Evolutionary conservation across 2,113 vertebrate species (phyloP), one percentile per base, ranked within the genome.

Genomic region (Solea senegalensis): DNA sequence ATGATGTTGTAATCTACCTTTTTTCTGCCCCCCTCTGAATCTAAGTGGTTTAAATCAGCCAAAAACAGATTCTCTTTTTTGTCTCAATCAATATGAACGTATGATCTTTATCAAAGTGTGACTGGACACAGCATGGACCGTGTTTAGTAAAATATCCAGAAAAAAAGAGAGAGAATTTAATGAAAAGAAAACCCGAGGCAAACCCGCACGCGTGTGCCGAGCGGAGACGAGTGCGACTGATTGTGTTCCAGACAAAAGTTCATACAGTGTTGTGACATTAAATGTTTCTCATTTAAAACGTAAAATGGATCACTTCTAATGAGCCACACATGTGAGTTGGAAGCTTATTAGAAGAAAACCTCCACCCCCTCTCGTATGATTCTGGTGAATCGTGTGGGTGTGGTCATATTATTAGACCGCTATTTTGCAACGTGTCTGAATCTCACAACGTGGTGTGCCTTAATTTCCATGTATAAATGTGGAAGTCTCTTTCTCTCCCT

Each of bases 221-320:
- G 52, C 43, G 40, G 52, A 76, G 78, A 77, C 39, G 51, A 26
- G 34, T 51, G 53, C 58, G 80, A 81, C 27, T 80, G 78, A 84
- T 73, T 14, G 41, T 51, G 49, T 69, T 86, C 83, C 81, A 82
- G 78, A 49, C 50, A 8, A 39, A 44, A 78, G 53, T 67, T 86
- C 54, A 73, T 21, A 3, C 52, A 21, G 15, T 5, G 57, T 45
- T 41, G 61, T 34, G 60, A 81, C 72, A 54, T 9, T 21, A 21
- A 28, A 64, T 74, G 58, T 75, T 69, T 65, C 67, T 46, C 26
- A 65, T 74, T 64, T 66, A 3, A 67, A 78, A 13, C 16, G 13
- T 66, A 26, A 51, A 65, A 12, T 10, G 39, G 12, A 80, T 69
- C 64, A 43, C 52, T 53, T 72, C 54, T 52, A 69, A 41, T 28